phyloP scores from a whole-genome alignment of 1,140 invertebrate species.

The Yoshiicerus persimilis region DNA sequence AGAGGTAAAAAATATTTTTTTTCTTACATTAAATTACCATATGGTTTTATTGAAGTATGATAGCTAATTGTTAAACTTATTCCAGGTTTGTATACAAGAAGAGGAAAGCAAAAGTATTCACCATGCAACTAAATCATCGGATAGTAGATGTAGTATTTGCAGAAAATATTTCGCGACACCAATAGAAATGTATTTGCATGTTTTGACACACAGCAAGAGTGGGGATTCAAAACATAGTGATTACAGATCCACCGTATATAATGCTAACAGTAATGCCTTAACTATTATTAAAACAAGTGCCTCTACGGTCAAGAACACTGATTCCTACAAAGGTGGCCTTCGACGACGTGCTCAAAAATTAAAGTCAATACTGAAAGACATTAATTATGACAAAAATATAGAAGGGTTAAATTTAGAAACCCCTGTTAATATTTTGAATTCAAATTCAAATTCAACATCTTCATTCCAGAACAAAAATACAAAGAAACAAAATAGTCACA shows the following conservation, averaged over 20 bases:
- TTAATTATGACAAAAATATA: not conserved
- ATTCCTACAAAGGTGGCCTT: constrained; percentile 26
- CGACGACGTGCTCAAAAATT: not conserved
- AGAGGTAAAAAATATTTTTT: constrained; percentile 2
- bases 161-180: not conserved
- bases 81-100: constrained; percentile 37
- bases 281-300: not conserved
- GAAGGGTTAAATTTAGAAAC: too few relatives aligned
- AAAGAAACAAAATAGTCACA: not conserved
- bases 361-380: not conserved
- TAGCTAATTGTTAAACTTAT: not conserved
- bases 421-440: too few relatives aligned
- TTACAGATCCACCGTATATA: not conserved
- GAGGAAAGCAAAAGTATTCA: not conserved
- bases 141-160: constrained; percentile 11
- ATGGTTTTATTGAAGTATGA: not conserved
- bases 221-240: not conserved
- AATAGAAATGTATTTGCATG: not conserved
- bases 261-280: not conserved
- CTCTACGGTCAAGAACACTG: not conserved
- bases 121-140: constrained; percentile 10
- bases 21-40: not conserved
- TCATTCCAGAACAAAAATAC: not conserved
- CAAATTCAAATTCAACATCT: too few relatives aligned
- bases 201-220: not conserved